phyloP scores from a whole-genome alignment of 53 echinoderm and acorn worm species.

The Temnopleurus reevesii region DNA sequence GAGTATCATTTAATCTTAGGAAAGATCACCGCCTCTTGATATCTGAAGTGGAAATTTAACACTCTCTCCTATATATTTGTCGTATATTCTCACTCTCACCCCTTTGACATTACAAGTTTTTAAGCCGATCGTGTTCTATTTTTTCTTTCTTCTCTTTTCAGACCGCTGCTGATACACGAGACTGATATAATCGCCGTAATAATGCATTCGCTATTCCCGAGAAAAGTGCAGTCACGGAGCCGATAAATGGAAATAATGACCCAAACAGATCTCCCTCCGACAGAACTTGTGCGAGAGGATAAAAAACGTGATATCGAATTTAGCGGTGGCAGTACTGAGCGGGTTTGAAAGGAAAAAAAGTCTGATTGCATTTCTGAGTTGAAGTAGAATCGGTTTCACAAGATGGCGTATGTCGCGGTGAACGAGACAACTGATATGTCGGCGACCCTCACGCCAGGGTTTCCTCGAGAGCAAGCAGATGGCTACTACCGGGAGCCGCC shows the following conservation, averaged over 20 bases:
- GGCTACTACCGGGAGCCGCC: slow-evolving; percentile 76
- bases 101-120: not conserved
- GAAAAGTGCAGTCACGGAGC: slow-evolving; percentile 11
- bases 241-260: slow-evolving; percentile 10
- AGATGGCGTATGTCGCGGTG: slow-evolving; percentile 1
- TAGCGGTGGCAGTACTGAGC: not conserved
- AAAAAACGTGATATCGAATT: slow-evolving; percentile 20
- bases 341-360: not conserved
- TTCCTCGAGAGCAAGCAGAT: slow-evolving; percentile 21
- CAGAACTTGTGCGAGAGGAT: not conserved
- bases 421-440: slow-evolving; percentile 50
- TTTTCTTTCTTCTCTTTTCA: slow-evolving; percentile 1
- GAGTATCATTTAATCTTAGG: not conserved
- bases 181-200: slow-evolving; percentile 9
- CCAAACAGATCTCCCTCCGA: slow-evolving; percentile 25
- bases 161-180: not conserved
- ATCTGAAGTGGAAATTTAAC: not conserved
- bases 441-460: not conserved
- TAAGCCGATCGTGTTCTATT: not conserved
- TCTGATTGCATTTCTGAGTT: not conserved
- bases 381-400: not conserved
- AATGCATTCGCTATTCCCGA: not conserved
- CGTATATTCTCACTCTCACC: not conserved
- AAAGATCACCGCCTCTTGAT: not conserved
- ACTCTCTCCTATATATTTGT: not conserved